These are phyloP conservation scores for Empidonax traillii DNA, from an alignment of 2,113 vertebrate species.

Conservation along the genomic window DNA sequence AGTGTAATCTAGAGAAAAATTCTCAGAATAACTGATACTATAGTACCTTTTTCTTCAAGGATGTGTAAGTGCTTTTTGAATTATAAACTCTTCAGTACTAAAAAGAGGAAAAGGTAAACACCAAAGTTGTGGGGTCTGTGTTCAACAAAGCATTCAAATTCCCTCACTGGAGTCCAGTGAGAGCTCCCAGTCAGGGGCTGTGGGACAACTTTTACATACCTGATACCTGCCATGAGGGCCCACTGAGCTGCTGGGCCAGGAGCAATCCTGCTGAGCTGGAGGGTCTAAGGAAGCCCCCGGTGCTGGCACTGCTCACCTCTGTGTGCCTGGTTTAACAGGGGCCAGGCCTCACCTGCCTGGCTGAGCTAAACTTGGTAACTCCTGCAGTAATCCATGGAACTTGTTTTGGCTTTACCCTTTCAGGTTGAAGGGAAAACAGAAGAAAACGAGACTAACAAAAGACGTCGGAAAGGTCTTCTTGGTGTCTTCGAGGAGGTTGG, in stretches of 20 bases:
- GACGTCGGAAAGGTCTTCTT: conserved; percentile 80
- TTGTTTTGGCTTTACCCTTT: conserved; percentile 4
- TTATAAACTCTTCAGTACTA: neutral
- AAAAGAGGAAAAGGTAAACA: neutral
- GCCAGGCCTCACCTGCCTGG: neutral
- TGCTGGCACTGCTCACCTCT: neutral
- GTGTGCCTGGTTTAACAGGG: neutral
- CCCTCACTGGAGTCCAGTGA: no score
- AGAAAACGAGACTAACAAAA: conserved; percentile 86
- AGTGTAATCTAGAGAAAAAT: neutral
- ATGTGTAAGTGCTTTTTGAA: neutral
- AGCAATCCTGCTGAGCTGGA: neutral
- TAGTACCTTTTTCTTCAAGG: neutral
- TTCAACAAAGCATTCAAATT: neutral
- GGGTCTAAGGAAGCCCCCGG: accelerated
- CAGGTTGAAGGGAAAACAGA: conserved; percentile 86
- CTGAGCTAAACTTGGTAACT: neutral
- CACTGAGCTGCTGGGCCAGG: neutral
- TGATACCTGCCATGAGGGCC: accelerated
- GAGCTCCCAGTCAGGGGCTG: neutral
- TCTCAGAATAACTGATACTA: neutral
- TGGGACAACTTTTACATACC: neutral
- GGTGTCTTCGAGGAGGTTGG: conserved; percentile 86
- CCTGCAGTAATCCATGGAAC: neutral
- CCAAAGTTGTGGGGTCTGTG: neutral